These are phyloP conservation scores for Rhaphigaster nebulosa DNA, from an alignment of 2,888 invertebrate species.

Conservation along the genomic window DNA sequence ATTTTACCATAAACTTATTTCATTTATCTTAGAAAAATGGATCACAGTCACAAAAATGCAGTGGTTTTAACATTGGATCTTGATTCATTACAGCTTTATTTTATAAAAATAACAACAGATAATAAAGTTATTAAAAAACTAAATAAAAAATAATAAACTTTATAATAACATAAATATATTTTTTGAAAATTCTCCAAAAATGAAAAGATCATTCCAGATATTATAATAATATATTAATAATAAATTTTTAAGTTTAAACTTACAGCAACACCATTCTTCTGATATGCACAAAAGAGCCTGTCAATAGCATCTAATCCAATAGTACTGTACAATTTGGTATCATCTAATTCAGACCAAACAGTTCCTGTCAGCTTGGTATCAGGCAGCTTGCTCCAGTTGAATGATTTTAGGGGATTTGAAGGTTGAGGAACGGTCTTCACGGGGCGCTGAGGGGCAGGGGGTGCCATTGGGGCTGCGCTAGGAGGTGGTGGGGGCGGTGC, in stretches of 20 bases:
- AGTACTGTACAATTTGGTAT: conserved; percentile 89
- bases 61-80: no score
- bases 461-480: conserved; percentile 69
- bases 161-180: neutral
- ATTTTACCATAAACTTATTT: no score
- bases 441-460: conserved; percentile 66
- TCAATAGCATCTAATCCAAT: conserved; percentile 94
- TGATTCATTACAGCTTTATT: no score
- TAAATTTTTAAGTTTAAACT: conserved; percentile 57
- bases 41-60: no score
- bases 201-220: neutral
- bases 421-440: conserved; percentile 92
- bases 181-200: neutral
- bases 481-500: conserved; percentile 74
- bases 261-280: conserved; percentile 86
- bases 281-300: conserved; percentile 94
- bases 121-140: no score
- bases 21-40: no score
- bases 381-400: conserved; percentile 97
- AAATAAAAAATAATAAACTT: no score
- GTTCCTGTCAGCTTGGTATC: conserved; percentile 93
- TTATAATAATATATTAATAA: conserved; percentile 38
- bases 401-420: conserved; percentile 92
- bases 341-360: conserved; percentile 95
- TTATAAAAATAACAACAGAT: no score